phyloP scores from a whole-genome alignment of 2,797 vertebrate species.

The Gymnoscopelus microlampas region DNA sequence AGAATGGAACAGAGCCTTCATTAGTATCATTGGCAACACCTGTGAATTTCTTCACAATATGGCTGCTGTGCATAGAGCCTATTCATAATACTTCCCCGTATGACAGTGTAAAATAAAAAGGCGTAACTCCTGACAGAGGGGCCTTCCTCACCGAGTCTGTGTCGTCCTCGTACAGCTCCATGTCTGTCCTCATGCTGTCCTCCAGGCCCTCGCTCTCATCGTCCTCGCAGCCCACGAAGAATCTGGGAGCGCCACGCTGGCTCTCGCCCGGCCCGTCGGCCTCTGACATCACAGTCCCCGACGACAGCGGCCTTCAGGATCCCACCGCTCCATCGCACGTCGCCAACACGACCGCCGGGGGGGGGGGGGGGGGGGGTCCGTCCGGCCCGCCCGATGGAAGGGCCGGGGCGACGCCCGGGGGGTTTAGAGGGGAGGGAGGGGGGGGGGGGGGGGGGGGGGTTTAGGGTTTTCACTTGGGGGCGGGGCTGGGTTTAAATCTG shows the following conservation, averaged over 20 bases:
- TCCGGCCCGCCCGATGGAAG: conserved; percentile 49
- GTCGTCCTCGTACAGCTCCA: conserved; percentile 92
- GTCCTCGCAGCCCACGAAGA: conserved; percentile 97
- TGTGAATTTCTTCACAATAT: no score
- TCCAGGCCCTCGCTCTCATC: conserved; percentile 92
- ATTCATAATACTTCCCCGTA: no score
- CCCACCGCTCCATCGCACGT: conserved; percentile 82
- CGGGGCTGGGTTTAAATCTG: no score
- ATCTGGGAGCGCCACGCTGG: conserved; percentile 89
- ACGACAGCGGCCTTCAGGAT: conserved; percentile 83
- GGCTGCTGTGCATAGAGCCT: no score
- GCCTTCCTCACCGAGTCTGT: conserved; percentile 82
- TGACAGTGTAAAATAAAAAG: no score
- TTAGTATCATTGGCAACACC: no score
- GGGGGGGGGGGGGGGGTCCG: conserved; percentile 23
- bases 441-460: conserved; percentile 11
- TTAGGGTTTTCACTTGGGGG: no score
- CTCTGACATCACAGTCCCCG: conserved; percentile 94
- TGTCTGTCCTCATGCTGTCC: conserved; percentile 88
- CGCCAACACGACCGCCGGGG: conserved; percentile 73
- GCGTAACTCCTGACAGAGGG: no score
- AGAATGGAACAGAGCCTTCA: no score
- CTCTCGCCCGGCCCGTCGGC: conserved; percentile 91
- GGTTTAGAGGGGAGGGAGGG: conserved; percentile 7
- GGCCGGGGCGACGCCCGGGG: conserved; percentile 58